A percentile compares a stretch with the other conserved stretches of the same genome.
Evolutionary conservation across 2,888 invertebrate species (phyloP).

Genomic region (Drosophila phalerata): DNA sequence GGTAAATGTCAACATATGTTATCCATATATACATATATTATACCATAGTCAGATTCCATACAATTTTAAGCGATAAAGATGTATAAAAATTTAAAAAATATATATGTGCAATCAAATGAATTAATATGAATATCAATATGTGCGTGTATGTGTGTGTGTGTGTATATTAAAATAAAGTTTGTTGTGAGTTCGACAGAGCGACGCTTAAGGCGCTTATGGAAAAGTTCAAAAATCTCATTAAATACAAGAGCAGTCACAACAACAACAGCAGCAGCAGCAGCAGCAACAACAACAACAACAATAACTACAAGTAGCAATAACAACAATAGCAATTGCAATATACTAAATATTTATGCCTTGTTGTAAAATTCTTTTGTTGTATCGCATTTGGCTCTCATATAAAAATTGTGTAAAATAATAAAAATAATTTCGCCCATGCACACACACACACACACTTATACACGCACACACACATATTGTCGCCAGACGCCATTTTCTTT

Average conservation of each 20-base stretch:
- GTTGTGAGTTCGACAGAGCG: conserved; percentile 38
- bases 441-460: conserved; percentile 19
- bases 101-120: background rate
- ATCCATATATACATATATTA: background rate
- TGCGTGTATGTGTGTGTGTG: conserved; percentile 10
- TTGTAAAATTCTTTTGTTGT: conserved; percentile 71
- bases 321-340: conserved; percentile 61
- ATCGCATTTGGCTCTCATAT: conserved; percentile 64
- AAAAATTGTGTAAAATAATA: conserved; percentile 80
- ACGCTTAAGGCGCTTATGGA: conserved; percentile 73
- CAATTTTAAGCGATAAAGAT: background rate
- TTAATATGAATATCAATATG: conserved; percentile 9
- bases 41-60: background rate
- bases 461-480: conserved; percentile 51
- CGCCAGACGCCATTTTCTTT: conserved; percentile 71
- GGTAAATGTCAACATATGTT: background rate
- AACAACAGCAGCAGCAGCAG: conserved; percentile 37
- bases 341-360: conserved; percentile 75
- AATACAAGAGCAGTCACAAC: conserved; percentile 54
- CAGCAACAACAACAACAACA: conserved; percentile 38
- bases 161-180: conserved; percentile 31
- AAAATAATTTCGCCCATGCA: conserved; percentile 68
- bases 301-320: conserved; percentile 41
- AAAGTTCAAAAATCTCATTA: conserved; percentile 80
- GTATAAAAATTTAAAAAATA: background rate